phyloP scores from a whole-genome alignment of 2,888 invertebrate genomes.

The Fragum sueziense region DNA sequence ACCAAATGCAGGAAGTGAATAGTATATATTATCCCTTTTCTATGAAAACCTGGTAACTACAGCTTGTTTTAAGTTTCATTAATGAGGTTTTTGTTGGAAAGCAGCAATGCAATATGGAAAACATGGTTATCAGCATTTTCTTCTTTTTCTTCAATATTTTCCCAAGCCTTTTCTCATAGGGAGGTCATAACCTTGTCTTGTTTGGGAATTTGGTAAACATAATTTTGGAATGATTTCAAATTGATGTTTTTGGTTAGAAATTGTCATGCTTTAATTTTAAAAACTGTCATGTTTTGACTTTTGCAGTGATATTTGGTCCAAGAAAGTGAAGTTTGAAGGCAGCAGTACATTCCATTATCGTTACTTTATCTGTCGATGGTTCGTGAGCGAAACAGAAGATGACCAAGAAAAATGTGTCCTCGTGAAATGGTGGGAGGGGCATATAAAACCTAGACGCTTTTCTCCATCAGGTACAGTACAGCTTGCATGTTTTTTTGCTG shows the following conservation, averaged over 20 bases:
- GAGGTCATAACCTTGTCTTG: no score
- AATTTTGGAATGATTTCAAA: no score
- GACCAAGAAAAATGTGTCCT: conserved; percentile 44
- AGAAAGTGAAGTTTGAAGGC: conserved; percentile 58
- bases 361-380: conserved; percentile 63
- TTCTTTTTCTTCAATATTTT: no score
- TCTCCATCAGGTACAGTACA: conserved; percentile 58
- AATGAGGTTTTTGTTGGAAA: no score
- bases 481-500: neutral
- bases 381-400: conserved; percentile 59
- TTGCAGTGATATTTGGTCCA: conserved; percentile 67
- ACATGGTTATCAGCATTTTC: no score
- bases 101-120: no score
- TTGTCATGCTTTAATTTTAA: neutral
- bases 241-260: no score
- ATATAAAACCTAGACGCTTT: conserved; percentile 64
- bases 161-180: no score
- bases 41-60: no score
- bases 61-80: no score
- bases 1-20: neutral
- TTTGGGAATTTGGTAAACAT: no score
- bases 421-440: conserved; percentile 71
- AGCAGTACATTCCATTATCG: conserved; percentile 61
- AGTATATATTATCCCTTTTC: neutral
- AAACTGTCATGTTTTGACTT: neutral